Evolutionary conservation across 1,140 invertebrate species (phyloP).

Genomic region (Polypedilum vanderplanki): DNA sequence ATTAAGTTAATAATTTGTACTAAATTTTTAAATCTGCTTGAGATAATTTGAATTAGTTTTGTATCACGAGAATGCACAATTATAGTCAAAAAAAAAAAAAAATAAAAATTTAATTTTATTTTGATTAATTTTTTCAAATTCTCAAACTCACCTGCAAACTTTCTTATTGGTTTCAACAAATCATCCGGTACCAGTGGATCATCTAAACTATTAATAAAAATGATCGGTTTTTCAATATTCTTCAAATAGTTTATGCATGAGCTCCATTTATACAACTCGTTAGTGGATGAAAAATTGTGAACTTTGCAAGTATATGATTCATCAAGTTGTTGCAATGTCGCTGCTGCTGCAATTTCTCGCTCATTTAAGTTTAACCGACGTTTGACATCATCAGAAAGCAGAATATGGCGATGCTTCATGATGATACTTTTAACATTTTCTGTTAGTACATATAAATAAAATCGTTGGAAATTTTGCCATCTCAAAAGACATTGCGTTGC

Average conservation of each 20-base stretch:
- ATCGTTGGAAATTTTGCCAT: constrained; percentile 79
- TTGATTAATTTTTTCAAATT: too few relatives aligned
- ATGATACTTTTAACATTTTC: constrained; percentile 83
- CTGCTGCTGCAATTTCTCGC: constrained; percentile 72
- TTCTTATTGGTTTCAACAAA: constrained; percentile 61
- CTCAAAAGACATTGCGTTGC: constrained; percentile 69
- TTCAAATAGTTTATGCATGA: constrained; percentile 70
- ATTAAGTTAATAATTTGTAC: too few relatives aligned
- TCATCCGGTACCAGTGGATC: constrained; percentile 79
- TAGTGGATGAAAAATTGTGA: constrained; percentile 67
- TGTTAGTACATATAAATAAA: constrained; percentile 89
- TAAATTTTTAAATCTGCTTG: too few relatives aligned
- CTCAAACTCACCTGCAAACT: constrained; percentile 61
- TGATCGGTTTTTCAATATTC: constrained; percentile 72
- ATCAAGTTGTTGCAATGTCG: constrained; percentile 78
- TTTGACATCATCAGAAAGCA: constrained; percentile 69
- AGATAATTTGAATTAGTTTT: not conserved
- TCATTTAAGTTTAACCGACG: constrained; percentile 61
- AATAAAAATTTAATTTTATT: not conserved
- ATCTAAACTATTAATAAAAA: constrained; percentile 82
- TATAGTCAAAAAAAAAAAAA: not conserved
- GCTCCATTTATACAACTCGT: constrained; percentile 74
- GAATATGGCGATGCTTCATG: constrained; percentile 63
- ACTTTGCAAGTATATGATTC: constrained; percentile 76
- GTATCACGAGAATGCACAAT: not conserved